Percentiles rank a stretch among this genome's conserved stretches.
Conservation (phyloP, 2,113 vertebrate genomes). For the Antidorcas marsupialis region DNA sequence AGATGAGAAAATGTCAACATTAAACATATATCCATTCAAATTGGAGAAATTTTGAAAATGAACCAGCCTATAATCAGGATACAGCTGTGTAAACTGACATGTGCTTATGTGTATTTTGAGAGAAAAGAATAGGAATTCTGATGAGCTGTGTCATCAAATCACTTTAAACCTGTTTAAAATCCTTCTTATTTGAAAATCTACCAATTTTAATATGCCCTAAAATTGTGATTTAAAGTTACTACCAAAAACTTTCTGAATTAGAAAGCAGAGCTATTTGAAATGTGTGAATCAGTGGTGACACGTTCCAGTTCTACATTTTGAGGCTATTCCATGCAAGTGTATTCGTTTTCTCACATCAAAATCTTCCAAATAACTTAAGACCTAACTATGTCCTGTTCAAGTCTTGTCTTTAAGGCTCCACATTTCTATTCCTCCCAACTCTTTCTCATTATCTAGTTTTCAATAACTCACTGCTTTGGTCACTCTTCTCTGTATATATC, state of each 20-base stretch:
- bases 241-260: background rate
- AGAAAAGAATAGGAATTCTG: background rate
- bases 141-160: background rate
- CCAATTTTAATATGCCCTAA: conserved; percentile 28
- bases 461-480: background rate
- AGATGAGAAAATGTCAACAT: background rate
- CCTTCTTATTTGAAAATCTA: background rate
- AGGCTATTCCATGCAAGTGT: background rate
- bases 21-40: background rate
- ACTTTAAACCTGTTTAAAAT: conserved; percentile 6
- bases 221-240: background rate
- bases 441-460: background rate
- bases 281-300: background rate
- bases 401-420: background rate
- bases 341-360: background rate
- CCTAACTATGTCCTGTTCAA: background rate
- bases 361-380: background rate
- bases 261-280: background rate
- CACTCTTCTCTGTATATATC: background rate
- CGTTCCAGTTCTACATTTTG: background rate
- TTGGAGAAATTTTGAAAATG: background rate
- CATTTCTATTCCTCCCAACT: background rate
- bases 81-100: background rate
- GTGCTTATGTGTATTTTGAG: background rate
- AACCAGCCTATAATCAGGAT: background rate